Base-by-base conservation (phyloP, 2,888 invertebrate genomes). In the Eremobia ochroleuca region DNA sequence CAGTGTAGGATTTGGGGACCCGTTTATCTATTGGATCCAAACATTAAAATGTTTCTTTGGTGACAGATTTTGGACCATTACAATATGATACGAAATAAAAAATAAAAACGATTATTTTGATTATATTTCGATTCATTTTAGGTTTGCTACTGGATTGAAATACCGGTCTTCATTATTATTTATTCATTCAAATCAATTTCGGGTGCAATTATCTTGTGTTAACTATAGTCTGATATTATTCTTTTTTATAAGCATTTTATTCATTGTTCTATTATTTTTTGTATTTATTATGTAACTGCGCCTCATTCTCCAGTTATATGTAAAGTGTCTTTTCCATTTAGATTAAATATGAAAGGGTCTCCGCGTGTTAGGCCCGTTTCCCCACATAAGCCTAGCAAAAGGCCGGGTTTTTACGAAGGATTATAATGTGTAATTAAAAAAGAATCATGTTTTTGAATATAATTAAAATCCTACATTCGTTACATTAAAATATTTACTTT, bases 271-370 rank as follows among this genome's bases (percentile, higher is more conserved):
- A 6, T 28, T 21, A 65, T 8, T n/a, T 21, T 0, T 34, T 34
- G n/a, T 2, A 28, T 25, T 49, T 6, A 34, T 28, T 46, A 15
- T 1, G 49, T 34, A 25, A 65, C 25, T 43, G 6, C 25, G 61
- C 37, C 46, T 76, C 11, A 58, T 52, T 52, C 40, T 64, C 21
- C 21, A 18, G n/a, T 58, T 61, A 62, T 67, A 40, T 40, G 64
- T 28, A 15, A 43, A 52, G 78, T 58, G 34, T 80, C 34, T 78
- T 37, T 83, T 46, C 58, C 65, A 49, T 79, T 81, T 43, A 67
- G 2, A 79, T 84, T 84, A 71, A 79, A 71, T 62, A 67, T 79
- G 55, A 79, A 81, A 71, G 65, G 84, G 79, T 79, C 37, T 79
- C 70, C 3, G 49, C 21, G 15, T 59, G 34, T 78, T 68, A 83